phyloP scores from a whole-genome alignment of 1,140 invertebrate species.

The Drosophila repleta region DNA sequence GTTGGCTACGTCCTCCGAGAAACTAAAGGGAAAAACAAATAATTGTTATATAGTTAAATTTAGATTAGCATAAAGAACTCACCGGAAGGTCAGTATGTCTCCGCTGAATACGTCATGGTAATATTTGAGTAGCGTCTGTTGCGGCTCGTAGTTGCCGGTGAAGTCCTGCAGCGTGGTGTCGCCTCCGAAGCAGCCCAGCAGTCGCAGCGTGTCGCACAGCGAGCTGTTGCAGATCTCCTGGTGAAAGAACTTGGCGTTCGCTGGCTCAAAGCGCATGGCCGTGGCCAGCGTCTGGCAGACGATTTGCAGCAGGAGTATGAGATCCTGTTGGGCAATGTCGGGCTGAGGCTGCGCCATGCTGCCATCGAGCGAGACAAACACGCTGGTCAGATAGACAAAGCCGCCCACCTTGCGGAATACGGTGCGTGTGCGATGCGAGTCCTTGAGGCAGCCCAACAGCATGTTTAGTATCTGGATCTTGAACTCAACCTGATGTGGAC shows the following conservation, averaged over 20 bases:
- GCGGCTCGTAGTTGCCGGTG: constrained; percentile 53
- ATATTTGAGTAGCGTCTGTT: constrained; percentile 70
- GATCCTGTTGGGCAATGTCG: constrained; percentile 84
- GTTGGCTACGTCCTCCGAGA: constrained; percentile 87
- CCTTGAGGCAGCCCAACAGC: constrained; percentile 93
- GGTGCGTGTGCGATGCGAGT: constrained; percentile 97
- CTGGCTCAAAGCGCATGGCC: constrained; percentile 99
- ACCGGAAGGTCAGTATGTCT: constrained; percentile 87
- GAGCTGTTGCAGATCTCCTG: constrained; percentile 97
- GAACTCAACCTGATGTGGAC: constrained; percentile 90
- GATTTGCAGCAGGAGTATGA: constrained; percentile 91
- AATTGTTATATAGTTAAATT: not conserved
- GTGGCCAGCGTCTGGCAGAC: constrained; percentile 98
- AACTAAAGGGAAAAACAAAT: constrained; percentile 34
- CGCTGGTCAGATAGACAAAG: constrained; percentile 98
- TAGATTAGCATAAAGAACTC: constrained; percentile 29
- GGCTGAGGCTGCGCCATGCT: constrained; percentile 85
- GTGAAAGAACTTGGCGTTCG: constrained; percentile 99
- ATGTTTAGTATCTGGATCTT: constrained; percentile 97
- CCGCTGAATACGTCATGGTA: constrained; percentile 90
- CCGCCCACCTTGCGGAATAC: constrained; percentile 99
- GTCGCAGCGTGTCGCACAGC: constrained; percentile 94
- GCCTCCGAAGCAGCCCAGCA: constrained; percentile 94
- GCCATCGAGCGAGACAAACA: constrained; percentile 96
- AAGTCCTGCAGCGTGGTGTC: constrained; percentile 85